Conservation (phyloP, 2,113 vertebrate genomes). For the Hystrix brachyura region DNA sequence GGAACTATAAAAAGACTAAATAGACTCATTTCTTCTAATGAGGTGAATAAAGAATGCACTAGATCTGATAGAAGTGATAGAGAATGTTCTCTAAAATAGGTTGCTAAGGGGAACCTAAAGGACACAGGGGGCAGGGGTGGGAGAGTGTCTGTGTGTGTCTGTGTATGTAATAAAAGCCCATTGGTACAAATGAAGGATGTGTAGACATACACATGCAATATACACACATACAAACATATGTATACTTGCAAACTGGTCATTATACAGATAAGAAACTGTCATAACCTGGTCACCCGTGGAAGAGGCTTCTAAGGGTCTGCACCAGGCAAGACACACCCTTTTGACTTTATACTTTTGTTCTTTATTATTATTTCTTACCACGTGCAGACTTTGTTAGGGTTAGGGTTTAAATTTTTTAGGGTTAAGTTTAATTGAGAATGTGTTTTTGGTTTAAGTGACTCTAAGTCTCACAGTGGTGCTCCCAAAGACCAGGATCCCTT, state of each 20-base stretch:
- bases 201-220: not conserved
- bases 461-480: not conserved
- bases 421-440: not conserved
- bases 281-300: not conserved
- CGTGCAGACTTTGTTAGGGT: not conserved
- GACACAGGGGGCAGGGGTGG: not conserved
- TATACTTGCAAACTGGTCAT: not conserved
- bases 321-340: not conserved
- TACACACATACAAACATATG: not conserved
- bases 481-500: not conserved
- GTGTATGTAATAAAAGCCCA: not conserved
- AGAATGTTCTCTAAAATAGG: constrained; percentile 21
- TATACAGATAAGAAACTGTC: not conserved
- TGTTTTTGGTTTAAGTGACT: not conserved
- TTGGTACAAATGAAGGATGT: not conserved
- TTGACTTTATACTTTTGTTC: not conserved
- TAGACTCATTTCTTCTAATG: not conserved
- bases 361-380: not conserved
- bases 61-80: not conserved
- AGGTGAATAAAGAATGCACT: constrained; percentile 9
- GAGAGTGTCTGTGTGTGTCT: not conserved
- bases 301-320: not conserved
- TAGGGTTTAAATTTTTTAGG: not conserved
- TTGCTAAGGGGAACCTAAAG: not conserved
- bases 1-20: constrained; percentile 2